Base-by-base conservation (phyloP, 2,797 vertebrate genomes). In the Trichosurus vulpecula region DNA sequence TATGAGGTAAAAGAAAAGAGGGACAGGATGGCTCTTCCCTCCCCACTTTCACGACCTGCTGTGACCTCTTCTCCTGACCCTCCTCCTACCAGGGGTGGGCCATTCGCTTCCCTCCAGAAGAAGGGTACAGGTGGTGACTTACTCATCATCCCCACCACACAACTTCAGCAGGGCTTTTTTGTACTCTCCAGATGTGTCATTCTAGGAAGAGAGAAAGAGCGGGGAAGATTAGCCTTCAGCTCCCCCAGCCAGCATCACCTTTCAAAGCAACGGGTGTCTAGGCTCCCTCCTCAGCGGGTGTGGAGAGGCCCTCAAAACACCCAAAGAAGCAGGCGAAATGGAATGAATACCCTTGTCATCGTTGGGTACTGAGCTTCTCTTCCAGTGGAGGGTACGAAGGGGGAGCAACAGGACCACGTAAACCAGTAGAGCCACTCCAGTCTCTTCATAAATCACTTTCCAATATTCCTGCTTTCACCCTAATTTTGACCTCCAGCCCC, bases 111-210 rank as follows among this genome's bases (percentile, higher is more conserved):
- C 29, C 94, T 31, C 30, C n/a, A 5, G 81, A 87, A 35, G 74
- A 55, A 0, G 0, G 41, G 54, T 41, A 11, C 55, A 0, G 1
- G 52, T 3, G 4, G 14, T 19, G 13, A 99, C 99, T 99, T 99
- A 99, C 99, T 99, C 99, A 93, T 99, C 99, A 0, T 99, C 99
- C 95, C 99, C 99, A 95, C 99, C 99, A 0, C 99, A 99, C 74
- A 99, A 98, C 95, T 99, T 99, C 74, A 99, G 99, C 96, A 99
- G 98, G 6, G 99, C 99, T 98, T 99, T 99, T 98, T 99, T 99
- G 98, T 99, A 99, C 91, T 99, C 99, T 3, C 99, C 99, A 0
- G 99, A 99, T 0, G 99, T 99, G 97, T 99, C 99, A 52, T 99
- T 99, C 99, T 99, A 97, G 81, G 98, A 96, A 93, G 90, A 47